Evolutionary conservation across 1,140 invertebrate species (phyloP).

Genomic region (Drosophila mojavensis): DNA sequence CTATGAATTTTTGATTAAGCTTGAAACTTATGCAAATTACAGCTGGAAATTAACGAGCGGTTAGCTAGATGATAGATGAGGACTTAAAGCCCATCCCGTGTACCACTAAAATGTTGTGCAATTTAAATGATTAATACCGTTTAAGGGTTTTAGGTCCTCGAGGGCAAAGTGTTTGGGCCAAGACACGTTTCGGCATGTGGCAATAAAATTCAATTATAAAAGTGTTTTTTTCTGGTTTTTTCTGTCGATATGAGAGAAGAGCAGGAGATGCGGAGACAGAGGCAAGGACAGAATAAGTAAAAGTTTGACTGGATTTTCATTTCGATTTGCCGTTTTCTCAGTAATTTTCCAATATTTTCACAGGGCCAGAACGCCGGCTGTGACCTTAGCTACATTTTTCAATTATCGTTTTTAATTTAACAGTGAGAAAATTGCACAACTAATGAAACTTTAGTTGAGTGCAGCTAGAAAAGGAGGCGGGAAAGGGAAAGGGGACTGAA

Average conservation of each 20-base stretch:
- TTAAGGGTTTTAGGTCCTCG: not conserved
- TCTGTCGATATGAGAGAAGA: not conserved
- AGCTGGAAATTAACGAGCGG: conserved; percentile 46
- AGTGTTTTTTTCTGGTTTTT: conserved; percentile 10
- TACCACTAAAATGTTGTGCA: conserved; percentile 54
- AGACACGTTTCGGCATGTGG: conserved; percentile 10
- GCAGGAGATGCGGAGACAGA: too few relatives aligned
- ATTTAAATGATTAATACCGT: conserved; percentile 74
- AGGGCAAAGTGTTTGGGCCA: conserved; percentile 13
- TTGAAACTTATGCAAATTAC: conserved; percentile 65
- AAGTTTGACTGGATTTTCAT: conserved; percentile 27
- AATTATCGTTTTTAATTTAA: conserved; percentile 82
- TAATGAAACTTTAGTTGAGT: conserved; percentile 66
- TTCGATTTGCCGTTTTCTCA: conserved; percentile 65
- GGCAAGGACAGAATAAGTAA: not conserved
- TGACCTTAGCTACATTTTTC: conserved; percentile 69
- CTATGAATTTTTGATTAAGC: conserved; percentile 67
- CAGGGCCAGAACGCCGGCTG: conserved; percentile 6
- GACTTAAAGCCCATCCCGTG: not conserved
- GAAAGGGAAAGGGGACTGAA: not conserved
- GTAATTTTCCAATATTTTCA: conserved; percentile 73
- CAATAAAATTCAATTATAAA: conserved; percentile 73
- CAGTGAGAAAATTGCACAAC: conserved; percentile 77
- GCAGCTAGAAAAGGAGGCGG: not conserved
- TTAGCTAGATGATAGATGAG: conserved; percentile 51